A percentile compares a stretch with the other conserved stretches of the same genome.
Conservation (phyloP, 2,113 vertebrate species). For the Anhinga rufa region DNA sequence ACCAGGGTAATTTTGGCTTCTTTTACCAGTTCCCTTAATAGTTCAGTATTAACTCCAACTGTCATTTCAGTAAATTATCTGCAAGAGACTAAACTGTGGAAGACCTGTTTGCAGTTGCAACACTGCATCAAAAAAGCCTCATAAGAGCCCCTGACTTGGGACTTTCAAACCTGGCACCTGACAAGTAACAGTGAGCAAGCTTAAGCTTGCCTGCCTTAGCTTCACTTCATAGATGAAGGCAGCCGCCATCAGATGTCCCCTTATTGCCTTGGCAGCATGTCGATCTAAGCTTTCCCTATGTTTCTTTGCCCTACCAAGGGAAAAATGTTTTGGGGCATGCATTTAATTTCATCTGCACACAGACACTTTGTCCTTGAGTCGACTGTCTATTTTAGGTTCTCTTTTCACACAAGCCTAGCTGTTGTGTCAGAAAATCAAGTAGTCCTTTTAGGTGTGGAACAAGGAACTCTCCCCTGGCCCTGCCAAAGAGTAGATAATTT, state of each 20-base stretch:
- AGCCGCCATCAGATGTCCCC: background rate
- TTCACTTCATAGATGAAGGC: fast-evolving
- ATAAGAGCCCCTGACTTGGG: background rate
- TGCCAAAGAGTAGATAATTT: background rate
- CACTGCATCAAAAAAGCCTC: background rate
- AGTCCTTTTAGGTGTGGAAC: background rate
- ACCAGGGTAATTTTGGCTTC: background rate
- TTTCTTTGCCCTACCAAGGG: background rate
- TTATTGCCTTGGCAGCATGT: background rate
- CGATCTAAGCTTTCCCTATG: fast-evolving
- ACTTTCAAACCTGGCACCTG: background rate
- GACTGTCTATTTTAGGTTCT: background rate
- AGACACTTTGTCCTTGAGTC: background rate
- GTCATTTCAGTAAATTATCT: background rate
- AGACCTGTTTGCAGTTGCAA: background rate
- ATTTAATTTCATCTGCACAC: background rate
- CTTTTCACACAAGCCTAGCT: background rate
- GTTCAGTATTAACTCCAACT: background rate
- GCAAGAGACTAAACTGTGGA: background rate
- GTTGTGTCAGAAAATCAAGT: background rate
- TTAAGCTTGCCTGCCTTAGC: background rate
- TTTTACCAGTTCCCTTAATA: background rate
- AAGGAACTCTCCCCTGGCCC: background rate
- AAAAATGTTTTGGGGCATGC: background rate
- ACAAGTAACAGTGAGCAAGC: background rate